A percentile compares a stretch with the other conserved stretches of the same genome.
Conservation (phyloP, 2,113 vertebrate genomes). For the Pluvianellus socialis region DNA sequence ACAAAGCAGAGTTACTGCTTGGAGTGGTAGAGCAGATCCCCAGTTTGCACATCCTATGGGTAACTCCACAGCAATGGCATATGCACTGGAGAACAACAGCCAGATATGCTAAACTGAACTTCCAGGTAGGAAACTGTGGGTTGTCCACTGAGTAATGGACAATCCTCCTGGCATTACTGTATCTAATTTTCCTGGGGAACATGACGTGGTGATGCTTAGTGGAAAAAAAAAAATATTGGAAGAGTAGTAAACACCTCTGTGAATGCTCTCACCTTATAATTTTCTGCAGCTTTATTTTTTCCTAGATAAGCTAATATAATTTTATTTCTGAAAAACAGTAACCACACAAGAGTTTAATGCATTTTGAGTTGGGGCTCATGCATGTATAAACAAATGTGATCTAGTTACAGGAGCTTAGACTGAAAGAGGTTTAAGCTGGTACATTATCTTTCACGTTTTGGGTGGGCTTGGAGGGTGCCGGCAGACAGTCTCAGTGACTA, state of each 20-base stretch:
- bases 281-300: background rate
- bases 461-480: background rate
- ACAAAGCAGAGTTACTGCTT: background rate
- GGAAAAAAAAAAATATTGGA: background rate
- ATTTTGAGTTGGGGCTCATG: background rate
- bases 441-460: background rate
- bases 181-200: background rate
- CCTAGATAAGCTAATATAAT: background rate
- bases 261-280: background rate
- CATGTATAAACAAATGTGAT: background rate
- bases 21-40: background rate
- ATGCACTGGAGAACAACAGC: background rate
- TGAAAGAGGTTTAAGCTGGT: background rate
- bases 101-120: background rate
- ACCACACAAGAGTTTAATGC: background rate
- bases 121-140: background rate
- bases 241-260: background rate
- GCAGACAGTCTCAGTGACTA: background rate
- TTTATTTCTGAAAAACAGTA: background rate
- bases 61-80: background rate
- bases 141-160: background rate
- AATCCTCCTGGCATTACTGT: background rate
- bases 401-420: background rate
- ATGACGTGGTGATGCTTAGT: background rate
- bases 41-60: background rate